These are phyloP conservation scores for Sylvia borin DNA, from an alignment of 2,797 vertebrate genomes.

Conservation along the genomic window DNA sequence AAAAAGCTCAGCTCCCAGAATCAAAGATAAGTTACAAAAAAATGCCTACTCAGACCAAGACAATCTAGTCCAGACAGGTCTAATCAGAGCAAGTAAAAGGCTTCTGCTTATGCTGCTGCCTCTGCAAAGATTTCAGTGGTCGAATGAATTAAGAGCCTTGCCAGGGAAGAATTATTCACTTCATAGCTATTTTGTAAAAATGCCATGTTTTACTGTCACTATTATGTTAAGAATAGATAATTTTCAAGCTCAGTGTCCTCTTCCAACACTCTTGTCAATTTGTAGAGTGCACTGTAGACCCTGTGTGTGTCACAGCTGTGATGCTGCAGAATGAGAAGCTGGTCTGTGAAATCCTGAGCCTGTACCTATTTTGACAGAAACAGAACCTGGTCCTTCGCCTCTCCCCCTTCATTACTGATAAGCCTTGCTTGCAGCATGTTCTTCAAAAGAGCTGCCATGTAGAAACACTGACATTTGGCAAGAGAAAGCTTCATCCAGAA, in stretches of 20 bases:
- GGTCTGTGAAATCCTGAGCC: background rate
- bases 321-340: background rate
- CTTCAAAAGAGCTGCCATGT: background rate
- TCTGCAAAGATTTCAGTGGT: background rate
- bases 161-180: background rate
- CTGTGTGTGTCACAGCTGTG: background rate
- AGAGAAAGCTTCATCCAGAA: constrained; percentile 5
- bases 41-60: background rate
- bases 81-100: background rate
- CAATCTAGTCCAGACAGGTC: background rate
- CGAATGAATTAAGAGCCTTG: background rate
- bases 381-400: background rate
- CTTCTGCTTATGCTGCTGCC: background rate
- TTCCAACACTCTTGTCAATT: background rate
- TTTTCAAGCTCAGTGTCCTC: background rate
- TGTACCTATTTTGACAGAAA: background rate
- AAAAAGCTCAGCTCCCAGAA: background rate
- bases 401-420: background rate
- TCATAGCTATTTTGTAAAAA: background rate
- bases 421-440: background rate
- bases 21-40: background rate
- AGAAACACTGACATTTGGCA: constrained; percentile 16
- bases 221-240: background rate
- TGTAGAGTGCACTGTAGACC: background rate
- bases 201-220: background rate